Percentiles rank a stretch among this genome's conserved stretches.
phyloP scores from a whole-genome alignment of 2,797 vertebrate species.

The Falco peregrinus region DNA sequence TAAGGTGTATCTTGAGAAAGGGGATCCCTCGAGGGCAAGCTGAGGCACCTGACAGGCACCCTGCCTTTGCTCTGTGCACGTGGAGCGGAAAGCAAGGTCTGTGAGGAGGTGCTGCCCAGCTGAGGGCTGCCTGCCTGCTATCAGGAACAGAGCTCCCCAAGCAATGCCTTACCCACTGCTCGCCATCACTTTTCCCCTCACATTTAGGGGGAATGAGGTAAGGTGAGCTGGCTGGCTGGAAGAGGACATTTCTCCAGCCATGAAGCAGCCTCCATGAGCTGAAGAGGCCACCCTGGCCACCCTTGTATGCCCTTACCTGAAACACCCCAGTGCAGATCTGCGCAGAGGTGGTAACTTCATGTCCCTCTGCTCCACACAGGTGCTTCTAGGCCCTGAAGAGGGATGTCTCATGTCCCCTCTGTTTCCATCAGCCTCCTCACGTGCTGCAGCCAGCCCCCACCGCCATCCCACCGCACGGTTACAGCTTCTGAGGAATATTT shows the following conservation, averaged over 20 bases:
- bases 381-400: neutral
- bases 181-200: neutral
- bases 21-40: neutral
- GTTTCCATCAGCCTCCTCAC: neutral
- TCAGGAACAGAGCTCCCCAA: neutral
- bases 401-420: neutral
- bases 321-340: neutral
- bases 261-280: no score
- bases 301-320: neutral
- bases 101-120: neutral
- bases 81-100: neutral
- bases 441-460: neutral
- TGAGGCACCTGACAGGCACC: neutral
- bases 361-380: no score
- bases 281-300: neutral
- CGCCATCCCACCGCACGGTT: neutral
- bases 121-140: no score
- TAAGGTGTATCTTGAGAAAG: neutral
- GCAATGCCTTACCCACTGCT: neutral
- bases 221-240: neutral
- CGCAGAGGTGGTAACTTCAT: neutral
- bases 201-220: neutral
- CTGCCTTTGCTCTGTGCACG: neutral
- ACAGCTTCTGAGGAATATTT: neutral
- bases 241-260: neutral